phyloP scores from a whole-genome alignment of 2,797 vertebrate species.

The Premnoplex brunnescens region DNA sequence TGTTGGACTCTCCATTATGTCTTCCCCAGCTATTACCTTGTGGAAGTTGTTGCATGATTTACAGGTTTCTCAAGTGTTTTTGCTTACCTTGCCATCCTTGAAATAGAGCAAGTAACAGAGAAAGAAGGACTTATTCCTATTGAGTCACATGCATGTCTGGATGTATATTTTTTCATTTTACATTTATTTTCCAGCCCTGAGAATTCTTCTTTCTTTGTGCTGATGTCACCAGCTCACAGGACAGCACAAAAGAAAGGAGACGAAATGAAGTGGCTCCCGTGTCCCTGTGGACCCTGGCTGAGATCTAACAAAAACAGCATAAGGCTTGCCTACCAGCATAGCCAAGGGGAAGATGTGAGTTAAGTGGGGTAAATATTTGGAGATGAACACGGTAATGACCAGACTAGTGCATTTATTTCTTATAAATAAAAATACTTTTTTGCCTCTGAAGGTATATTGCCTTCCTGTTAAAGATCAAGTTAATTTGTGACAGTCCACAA shows the following conservation, averaged over 20 bases:
- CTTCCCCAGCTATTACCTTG: neutral
- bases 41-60: neutral
- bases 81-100: neutral
- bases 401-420: neutral
- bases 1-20: neutral
- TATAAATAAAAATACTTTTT: neutral
- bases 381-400: neutral
- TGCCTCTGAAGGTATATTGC: neutral
- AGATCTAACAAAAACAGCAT: neutral
- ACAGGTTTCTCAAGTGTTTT: neutral
- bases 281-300: neutral
- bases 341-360: neutral
- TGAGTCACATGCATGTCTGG: neutral
- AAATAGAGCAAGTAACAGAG: neutral
- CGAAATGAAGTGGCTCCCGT: neutral
- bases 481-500: neutral
- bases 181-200: neutral
- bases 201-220: neutral
- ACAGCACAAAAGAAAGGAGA: neutral
- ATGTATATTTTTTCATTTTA: neutral
- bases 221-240: neutral
- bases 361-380: neutral
- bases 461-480: neutral
- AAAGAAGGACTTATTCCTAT: neutral
- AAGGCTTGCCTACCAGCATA: neutral